Evolutionary conservation across 2,797 vertebrate genomes (phyloP).

Genomic region (Hydrophis major): DNA sequence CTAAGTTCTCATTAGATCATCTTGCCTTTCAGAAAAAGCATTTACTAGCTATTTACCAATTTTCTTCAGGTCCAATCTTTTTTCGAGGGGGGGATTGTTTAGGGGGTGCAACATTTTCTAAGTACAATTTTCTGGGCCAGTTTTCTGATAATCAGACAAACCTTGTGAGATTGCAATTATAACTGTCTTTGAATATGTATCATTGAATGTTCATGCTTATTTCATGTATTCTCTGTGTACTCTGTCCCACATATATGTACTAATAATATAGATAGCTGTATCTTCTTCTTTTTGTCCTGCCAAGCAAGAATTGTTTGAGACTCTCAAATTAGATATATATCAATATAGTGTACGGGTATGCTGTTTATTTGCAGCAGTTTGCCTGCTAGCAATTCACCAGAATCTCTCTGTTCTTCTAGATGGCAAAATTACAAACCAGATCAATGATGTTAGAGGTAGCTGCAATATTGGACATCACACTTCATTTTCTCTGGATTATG

Average conservation of each 20-base stretch:
- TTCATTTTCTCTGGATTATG: not conserved
- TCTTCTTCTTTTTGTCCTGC: not conserved
- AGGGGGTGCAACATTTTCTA: not conserved
- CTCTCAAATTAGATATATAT: not conserved
- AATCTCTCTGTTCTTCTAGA: not conserved
- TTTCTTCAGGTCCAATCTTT: not conserved
- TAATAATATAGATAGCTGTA: not conserved
- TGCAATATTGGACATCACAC: not conserved
- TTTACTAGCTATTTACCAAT: constrained; percentile 2
- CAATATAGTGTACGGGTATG: not conserved
- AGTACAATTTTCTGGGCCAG: not conserved
- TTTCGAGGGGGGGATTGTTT: not conserved
- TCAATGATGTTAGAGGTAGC: not conserved
- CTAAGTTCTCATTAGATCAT: not conserved
- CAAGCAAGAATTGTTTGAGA: not conserved
- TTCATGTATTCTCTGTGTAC: not conserved
- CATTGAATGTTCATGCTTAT: not conserved
- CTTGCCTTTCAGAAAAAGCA: not conserved
- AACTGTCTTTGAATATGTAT: not conserved
- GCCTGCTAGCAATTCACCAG: not conserved
- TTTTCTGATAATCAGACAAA: not conserved
- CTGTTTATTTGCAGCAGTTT: not conserved
- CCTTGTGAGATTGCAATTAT: constrained; percentile 16
- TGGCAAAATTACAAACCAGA: not conserved
- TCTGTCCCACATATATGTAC: not conserved